These are phyloP conservation scores for Mythimna vitellina DNA, from an alignment of 2,888 invertebrate species.

Conservation along the genomic window DNA sequence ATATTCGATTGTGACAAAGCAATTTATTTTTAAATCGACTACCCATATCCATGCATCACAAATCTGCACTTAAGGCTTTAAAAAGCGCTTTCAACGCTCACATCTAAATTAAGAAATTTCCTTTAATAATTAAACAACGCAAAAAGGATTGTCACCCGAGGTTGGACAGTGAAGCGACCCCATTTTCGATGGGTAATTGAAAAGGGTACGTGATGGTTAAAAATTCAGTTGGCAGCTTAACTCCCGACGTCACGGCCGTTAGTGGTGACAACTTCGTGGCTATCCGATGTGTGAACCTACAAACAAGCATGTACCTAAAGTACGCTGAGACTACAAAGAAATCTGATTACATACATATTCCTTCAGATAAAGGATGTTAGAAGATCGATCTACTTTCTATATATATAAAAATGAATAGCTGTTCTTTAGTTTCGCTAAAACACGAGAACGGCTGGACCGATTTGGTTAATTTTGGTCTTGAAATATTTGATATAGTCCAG, in stretches of 20 bases:
- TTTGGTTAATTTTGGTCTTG: too few relatives aligned
- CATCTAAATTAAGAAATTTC: conserved; percentile 88
- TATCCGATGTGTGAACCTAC: conserved; percentile 19
- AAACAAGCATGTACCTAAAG: background rate
- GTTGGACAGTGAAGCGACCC: conserved; percentile 87
- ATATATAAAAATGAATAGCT: too few relatives aligned
- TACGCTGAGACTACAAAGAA: too few relatives aligned
- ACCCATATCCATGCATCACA: conserved; percentile 47
- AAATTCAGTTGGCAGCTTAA: conserved; percentile 86
- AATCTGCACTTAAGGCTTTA: conserved; percentile 67
- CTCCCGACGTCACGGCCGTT: conserved; percentile 73
- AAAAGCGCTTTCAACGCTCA: conserved; percentile 78
- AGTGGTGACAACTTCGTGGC: conserved; percentile 55
- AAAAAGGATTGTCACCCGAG: conserved; percentile 89
- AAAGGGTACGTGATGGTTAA: conserved; percentile 87
- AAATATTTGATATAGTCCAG: too few relatives aligned
- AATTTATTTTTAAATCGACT: conserved; percentile 45
- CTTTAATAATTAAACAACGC: conserved; percentile 87
- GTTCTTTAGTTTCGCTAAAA: too few relatives aligned
- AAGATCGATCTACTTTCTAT: too few relatives aligned
- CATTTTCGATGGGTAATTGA: conserved; percentile 89
- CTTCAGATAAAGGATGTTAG: too few relatives aligned
- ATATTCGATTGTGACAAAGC: background rate
- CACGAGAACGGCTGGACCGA: too few relatives aligned
- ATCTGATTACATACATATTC: too few relatives aligned